These are phyloP conservation scores for Eurytoma adleriae DNA, from an alignment of 2,888 invertebrate genomes.

Conservation along the genomic window DNA sequence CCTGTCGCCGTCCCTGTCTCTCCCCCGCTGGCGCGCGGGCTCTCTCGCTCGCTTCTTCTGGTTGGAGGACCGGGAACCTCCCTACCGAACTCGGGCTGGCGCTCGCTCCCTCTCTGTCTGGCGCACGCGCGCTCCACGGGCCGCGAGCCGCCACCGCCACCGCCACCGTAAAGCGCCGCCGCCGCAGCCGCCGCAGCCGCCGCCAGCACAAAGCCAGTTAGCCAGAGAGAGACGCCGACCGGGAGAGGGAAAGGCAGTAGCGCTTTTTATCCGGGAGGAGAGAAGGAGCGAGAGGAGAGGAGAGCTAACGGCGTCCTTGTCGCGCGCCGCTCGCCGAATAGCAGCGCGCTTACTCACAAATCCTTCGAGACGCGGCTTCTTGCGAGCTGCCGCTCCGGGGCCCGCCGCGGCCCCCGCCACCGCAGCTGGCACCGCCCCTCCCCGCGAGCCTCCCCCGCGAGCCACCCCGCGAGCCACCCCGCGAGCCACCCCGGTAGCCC, in stretches of 20 bases:
- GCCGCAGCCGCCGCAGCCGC: conserved; percentile 34
- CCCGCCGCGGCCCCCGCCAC: conserved; percentile 59
- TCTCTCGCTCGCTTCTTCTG: conserved; percentile 71
- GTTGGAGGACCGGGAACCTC: conserved; percentile 75
- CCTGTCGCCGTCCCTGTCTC: conserved; percentile 59
- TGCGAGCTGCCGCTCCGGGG: conserved; percentile 54
- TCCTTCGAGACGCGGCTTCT: conserved; percentile 73
- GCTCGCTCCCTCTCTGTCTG: conserved; percentile 40
- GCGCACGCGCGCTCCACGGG: conserved; percentile 51
- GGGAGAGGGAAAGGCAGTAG: conserved; percentile 67
- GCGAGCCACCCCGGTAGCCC: conserved; percentile 63
- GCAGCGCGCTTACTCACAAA: conserved; percentile 73
- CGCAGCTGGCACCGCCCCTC: conserved; percentile 57
- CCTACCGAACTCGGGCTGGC: conserved; percentile 71
- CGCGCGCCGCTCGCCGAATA: conserved; percentile 70
- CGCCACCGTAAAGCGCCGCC: conserved; percentile 49
- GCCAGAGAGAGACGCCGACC: conserved; percentile 15
- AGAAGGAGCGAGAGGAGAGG: conserved; percentile 25
- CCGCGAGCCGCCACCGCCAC: conserved; percentile 51
- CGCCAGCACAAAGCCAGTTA: conserved; percentile 45
- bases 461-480: background rate
- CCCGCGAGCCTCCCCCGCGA: background rate
- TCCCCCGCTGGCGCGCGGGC: conserved; percentile 47
- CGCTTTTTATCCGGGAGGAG: conserved; percentile 23
- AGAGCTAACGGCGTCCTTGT: conserved; percentile 64